Conservation (phyloP, 2,888 invertebrate species). For the Euplagia quadripunctaria region DNA sequence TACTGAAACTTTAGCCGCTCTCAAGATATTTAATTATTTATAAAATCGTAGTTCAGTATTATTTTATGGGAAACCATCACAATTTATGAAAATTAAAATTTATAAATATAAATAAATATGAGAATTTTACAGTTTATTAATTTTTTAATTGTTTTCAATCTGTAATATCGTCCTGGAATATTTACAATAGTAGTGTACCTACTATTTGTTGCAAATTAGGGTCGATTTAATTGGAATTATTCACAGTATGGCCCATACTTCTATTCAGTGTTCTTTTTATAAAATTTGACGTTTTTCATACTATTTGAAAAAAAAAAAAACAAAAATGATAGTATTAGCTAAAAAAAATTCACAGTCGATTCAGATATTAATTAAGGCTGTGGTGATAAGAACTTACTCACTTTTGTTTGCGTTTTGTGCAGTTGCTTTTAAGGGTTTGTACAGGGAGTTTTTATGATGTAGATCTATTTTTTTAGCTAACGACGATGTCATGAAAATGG, state of each 20-base stretch:
- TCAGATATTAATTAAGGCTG: not conserved
- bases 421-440: not conserved
- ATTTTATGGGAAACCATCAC: no score
- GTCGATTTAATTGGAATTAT: not conserved
- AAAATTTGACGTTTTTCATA: not conserved
- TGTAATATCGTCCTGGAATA: no score
- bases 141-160: no score
- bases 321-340: not conserved
- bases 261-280: not conserved
- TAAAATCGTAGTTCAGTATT: no score
- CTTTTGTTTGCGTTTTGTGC: not conserved
- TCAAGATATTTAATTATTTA: no score
- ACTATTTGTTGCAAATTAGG: not conserved
- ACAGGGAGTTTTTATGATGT: not conserved
- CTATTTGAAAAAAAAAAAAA: not conserved
- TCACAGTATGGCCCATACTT: not conserved
- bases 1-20: no score
- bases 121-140: no score
- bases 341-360: not conserved
- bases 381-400: not conserved
- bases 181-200: not conserved
- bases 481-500: no score
- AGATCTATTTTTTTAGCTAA: not conserved
- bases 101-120: no score
- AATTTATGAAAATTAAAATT: no score